Evolutionary conservation across 2,888 invertebrate species (phyloP), one percentile per base, ranked within the genome.

Genomic region (Thereva unica): DNA sequence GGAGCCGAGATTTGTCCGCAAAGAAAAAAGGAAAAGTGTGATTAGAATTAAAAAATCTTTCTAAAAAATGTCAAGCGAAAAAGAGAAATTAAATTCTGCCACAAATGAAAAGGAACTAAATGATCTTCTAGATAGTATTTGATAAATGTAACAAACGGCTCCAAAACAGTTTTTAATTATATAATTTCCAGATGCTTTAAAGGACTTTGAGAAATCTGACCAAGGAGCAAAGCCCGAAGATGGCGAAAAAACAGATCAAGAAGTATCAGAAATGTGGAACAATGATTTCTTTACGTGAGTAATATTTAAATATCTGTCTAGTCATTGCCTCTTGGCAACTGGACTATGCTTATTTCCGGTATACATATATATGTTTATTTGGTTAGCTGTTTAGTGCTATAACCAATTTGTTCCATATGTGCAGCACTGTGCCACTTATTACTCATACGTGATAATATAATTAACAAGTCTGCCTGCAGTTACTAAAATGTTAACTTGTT

Each of bases 251-350:
- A 68, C 66, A 38, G 73, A 70, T 0, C 76, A 72, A 1, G 76
- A 75, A 4, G 73, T 73, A 0, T 82, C 83, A 55, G 87, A 86
- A 73, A 81, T 86, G 72, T 91, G 90, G 89, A 85, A 87, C 1
- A 86, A 89, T 67, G 90, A 91, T 75, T 90, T 90, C 74, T 85
- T 91, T 3, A 86, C 86, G 72, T 87, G 89, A 76, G 88, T 89
- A 12, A 83, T 55, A 83, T 82, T 6, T 83, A 83, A 8, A 80
- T 82, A 0, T 82, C 83, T 10, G 83, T 83, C 83, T 69, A 71
- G 68, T 56, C 5, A 23, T 9, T 63, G 41, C 56, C 61, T 67
- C 23, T 38, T 42, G 23, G 59, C 40, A 12, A 52, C 5, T 67
- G 57, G 2, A n/a, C 37, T 10, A 40, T 10, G n/a, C n/a, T 34